Evolutionary conservation across 2,113 vertebrate species (phyloP), one percentile per base, ranked within the genome.

Genomic region (Neolamprologus ventralis): DNA sequence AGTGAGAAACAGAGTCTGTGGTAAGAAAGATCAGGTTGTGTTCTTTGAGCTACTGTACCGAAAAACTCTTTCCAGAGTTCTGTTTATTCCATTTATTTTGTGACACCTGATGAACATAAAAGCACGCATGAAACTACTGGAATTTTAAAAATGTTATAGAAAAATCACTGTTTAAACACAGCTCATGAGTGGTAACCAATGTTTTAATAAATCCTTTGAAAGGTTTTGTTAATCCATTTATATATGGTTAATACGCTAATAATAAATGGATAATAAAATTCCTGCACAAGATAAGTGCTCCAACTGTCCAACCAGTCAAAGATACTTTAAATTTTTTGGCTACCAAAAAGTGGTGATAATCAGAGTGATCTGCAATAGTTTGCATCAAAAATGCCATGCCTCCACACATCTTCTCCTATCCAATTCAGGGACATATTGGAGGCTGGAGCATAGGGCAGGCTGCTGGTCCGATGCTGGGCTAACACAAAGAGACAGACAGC

Each of bases 141-240:
- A 75, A 75, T 28, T 75, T 75, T 28, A 17, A 45, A 73, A 75
- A 45, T 26, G 13, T 73, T 73, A 26, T 47, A 47, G 23, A 26
- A 5, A 47, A 26, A 7, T 16, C 21, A 45, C 68, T 3, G 13
- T 73, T 73, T 73, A 16, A 17, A 73, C 35, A 45, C 5, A 45
- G 37, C 21, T 73, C 68, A 73, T 0, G 0, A 73, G 37, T 16
- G 7, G 37, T 45, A 73, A 9, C 65, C 65, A 73, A 2, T 73
- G 65, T 26, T 73, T 73, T 73, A 42, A 73, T 26, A 42, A 14
- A 40, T 71, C 63, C 63, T 71, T 71, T 71, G 35, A 7, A 21
- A 40, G 11, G 19, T 37, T 65, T 7, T 37, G 33, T 65, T 37
- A 65, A 37, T 13, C 60, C 19, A 37, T 37, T 65, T 37, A 37